Percentiles rank a stretch among this genome's conserved stretches.
phyloP scores from a whole-genome alignment of 2,888 invertebrate genomes.

The Caenorhabditis sp. region DNA sequence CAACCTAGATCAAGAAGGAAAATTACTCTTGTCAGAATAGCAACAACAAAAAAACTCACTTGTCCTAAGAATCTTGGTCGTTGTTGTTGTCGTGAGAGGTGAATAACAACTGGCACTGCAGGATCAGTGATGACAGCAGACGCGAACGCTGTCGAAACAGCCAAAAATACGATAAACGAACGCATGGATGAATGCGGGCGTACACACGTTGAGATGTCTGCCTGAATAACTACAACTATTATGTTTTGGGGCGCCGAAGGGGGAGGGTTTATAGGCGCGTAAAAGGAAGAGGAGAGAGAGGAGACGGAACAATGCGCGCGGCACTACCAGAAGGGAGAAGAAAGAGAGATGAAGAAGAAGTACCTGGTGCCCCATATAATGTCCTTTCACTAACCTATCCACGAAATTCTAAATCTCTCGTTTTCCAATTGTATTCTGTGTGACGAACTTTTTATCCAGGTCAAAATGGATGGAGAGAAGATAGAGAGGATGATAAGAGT shows the following conservation, averaged over 20 bases:
- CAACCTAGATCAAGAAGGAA: slow-evolving; percentile 24
- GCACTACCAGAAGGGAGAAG: slow-evolving; percentile 28
- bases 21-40: too few species aligned
- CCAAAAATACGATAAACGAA: slow-evolving; percentile 37
- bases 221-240: slow-evolving; percentile 30
- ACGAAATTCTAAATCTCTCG: not conserved
- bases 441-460: slow-evolving; percentile 3
- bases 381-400: slow-evolving; percentile 34
- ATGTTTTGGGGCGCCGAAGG: slow-evolving; percentile 24
- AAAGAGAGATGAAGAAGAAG: slow-evolving; percentile 33
- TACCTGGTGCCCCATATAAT: slow-evolving; percentile 40
- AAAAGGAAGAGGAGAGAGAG: slow-evolving; percentile 5
- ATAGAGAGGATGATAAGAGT: not conserved
- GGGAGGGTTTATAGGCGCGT: slow-evolving; percentile 35
- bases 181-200: slow-evolving; percentile 26
- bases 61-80: slow-evolving; percentile 46
- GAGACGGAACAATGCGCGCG: slow-evolving; percentile 2
- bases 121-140: slow-evolving; percentile 43
- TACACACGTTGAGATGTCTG: slow-evolving; percentile 31
- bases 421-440: not conserved
- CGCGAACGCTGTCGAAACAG: slow-evolving; percentile 32
- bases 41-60: slow-evolving; percentile 11
- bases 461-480: not conserved
- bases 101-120: slow-evolving; percentile 49
- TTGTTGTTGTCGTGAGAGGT: slow-evolving; percentile 40